Evolutionary conservation across 1,140 invertebrate genomes (phyloP), one percentile per base, ranked within the genome.

Genomic region (Drosophila pandora): DNA sequence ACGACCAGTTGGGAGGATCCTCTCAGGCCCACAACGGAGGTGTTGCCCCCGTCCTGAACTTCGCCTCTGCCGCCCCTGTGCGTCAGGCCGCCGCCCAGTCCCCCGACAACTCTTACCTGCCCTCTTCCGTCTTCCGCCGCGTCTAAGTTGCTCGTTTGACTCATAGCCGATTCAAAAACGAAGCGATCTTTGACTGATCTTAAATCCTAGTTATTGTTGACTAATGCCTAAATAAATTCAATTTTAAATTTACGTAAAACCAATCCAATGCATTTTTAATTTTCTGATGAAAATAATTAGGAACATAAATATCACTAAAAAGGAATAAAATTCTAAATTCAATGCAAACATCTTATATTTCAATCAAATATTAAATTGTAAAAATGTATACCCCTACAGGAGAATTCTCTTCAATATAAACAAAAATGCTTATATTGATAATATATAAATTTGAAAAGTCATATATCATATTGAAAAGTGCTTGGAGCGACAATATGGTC

Each of bases 181-280:
- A 45, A 62, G 67, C 83, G 83, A 83, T 82, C 71, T 88, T 67
- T 68, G 79, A 88, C 83, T 88, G 83, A 88, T 73, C 68, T 69
- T 79, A 82, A 68, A 72, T 45, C 79, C 47, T 88, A 88, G 83
- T 88, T 88, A 76, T 88, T 88, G 83, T 88, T 88, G 83, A 88
- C 73, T 88, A 88, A 83, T 88, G 79, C 67, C 53, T 88, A 88
- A 87, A 88, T 88, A 88, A 88, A 88, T 69, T 76, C 71, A 50
- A 53, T 69, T 62, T 64, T 61, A 82, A 70, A 79, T 76, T 72
- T 76, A 47, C 43, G 2, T 47, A 23, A 82, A 56, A 58, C 17
- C 25, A 45, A 21, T 10, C 32, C 25, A 12, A 50, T 6, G n/a
- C 1, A 12, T 28, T 48, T 17, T n/a, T 9, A 28, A 1, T 28